phyloP scores from a whole-genome alignment of 2,888 invertebrate genomes.

The Subacronicta megacephala region DNA sequence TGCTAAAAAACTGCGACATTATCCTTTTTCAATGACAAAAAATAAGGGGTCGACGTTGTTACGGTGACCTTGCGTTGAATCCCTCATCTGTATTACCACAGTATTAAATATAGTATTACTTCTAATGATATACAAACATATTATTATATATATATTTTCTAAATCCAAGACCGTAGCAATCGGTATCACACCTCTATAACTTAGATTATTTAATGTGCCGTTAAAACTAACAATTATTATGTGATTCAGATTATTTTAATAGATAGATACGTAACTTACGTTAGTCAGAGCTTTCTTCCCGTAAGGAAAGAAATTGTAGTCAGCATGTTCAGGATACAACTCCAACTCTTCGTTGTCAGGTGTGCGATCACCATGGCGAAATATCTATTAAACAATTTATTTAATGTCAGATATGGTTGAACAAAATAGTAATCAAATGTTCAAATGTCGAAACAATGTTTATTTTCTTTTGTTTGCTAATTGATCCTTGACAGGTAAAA shows the following conservation, averaged over 20 bases:
- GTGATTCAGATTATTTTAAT: too few species aligned
- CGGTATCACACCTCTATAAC: conserved; percentile 9
- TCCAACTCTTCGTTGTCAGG: conserved; percentile 88
- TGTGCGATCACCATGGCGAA: conserved; percentile 93
- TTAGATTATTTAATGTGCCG: conserved; percentile 9
- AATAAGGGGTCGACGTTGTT: conserved; percentile 1
- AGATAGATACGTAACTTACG: conserved; percentile 77
- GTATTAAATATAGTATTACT: too few species aligned
- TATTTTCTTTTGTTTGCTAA: too few species aligned
- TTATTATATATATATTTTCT: conserved; percentile 22
- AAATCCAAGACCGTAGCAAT: conserved; percentile 31
- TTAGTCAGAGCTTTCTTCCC: conserved; percentile 91
- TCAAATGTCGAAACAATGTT: too few species aligned
- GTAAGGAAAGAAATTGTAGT: conserved; percentile 88
- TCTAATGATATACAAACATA: neutral
- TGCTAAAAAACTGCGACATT: neutral
- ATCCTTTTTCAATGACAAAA: conserved; percentile 5
- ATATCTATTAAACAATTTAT: conserved; percentile 82
- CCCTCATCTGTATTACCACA: too few species aligned
- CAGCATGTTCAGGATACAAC: conserved; percentile 82
- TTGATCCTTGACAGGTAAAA: neutral
- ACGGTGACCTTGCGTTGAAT: conserved; percentile 6
- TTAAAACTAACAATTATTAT: too few species aligned
- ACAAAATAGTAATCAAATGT: neutral
- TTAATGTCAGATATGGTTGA: conserved; percentile 1